Conservation (phyloP, 2,113 vertebrate species). For the Nannobrachium achirus region DNA sequence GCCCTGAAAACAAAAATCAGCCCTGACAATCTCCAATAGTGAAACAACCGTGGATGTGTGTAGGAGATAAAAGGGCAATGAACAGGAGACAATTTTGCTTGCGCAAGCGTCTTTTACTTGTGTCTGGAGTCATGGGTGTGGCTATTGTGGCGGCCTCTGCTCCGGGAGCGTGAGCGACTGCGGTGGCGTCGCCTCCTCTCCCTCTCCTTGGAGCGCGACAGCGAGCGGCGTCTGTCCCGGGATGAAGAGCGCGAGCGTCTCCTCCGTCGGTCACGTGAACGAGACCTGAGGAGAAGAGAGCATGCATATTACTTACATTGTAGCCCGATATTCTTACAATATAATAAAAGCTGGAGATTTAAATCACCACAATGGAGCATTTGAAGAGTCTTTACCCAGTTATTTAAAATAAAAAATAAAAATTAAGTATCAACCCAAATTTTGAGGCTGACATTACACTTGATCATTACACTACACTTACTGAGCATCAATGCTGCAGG, state of each 20-base stretch:
- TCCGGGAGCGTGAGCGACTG: conserved; percentile 88
- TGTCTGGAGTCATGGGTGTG: conserved; percentile 89
- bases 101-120: conserved; percentile 79
- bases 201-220: conserved; percentile 84
- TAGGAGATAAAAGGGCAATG: not conserved
- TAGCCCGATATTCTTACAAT: not conserved
- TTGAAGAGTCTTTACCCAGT: too few relatives aligned
- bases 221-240: conserved; percentile 84
- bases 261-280: conserved; percentile 88
- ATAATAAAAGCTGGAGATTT: not conserved
- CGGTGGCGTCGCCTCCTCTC: conserved; percentile 90
- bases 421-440: too few relatives aligned
- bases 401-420: too few relatives aligned
- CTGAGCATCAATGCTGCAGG: too few relatives aligned
- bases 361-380: not conserved
- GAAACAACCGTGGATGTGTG: too few relatives aligned
- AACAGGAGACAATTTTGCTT: not conserved
- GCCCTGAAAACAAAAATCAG: too few relatives aligned
- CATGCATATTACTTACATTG: not conserved
- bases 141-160: conserved; percentile 85
- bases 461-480: too few relatives aligned
- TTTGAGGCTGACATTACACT: too few relatives aligned
- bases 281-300: conserved; percentile 81
- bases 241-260: conserved; percentile 85
- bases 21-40: too few relatives aligned